These are phyloP conservation scores for Cathartes aura DNA, from an alignment of 2,113 vertebrate species.

Conservation along the genomic window DNA sequence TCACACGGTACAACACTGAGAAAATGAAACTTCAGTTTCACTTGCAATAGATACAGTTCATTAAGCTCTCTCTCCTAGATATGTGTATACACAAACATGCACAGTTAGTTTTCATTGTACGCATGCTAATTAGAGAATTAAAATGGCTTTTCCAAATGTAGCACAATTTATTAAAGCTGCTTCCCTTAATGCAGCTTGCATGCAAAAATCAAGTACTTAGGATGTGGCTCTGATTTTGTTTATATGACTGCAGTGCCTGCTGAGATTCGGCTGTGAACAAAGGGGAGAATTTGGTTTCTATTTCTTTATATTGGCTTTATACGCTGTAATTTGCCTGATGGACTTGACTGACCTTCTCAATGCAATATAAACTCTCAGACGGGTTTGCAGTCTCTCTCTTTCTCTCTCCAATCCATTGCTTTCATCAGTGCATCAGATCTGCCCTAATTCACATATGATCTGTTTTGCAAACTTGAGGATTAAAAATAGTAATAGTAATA, in stretches of 20 bases:
- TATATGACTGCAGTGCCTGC: background rate
- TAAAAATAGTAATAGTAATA: constrained; percentile 10
- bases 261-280: background rate
- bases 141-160: constrained; percentile 1
- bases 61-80: background rate
- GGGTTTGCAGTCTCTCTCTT: background rate
- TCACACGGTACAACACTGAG: background rate
- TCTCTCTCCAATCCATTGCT: background rate
- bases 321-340: background rate
- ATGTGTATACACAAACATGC: background rate
- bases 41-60: background rate
- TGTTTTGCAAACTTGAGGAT: constrained; percentile 16
- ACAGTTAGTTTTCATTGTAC: background rate
- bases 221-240: background rate
- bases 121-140: constrained; percentile 26
- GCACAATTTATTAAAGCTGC: background rate
- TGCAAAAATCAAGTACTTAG: background rate
- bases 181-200: background rate
- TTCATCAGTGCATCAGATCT: background rate
- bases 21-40: background rate
- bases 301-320: background rate
- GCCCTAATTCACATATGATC: background rate
- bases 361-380: background rate
- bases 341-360: background rate
- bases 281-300: background rate